phyloP scores from a whole-genome alignment of 1,140 invertebrate species.

The Tetraneura akinire region DNA sequence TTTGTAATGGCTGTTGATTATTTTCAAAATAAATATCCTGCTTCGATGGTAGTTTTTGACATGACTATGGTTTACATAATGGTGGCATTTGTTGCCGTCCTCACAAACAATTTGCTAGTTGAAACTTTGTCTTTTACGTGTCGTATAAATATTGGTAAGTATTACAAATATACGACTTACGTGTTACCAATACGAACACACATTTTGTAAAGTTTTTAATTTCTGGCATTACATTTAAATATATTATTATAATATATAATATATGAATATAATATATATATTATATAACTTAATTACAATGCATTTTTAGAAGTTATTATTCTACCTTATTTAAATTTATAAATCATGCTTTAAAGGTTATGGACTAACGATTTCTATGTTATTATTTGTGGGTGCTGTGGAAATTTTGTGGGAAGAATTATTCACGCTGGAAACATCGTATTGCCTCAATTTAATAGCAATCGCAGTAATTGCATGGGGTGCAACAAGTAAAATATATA shows the following conservation, averaged over 20 bases:
- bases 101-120: slow-evolving; percentile 82
- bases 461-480: slow-evolving; percentile 84
- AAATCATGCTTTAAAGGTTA: slow-evolving; percentile 67
- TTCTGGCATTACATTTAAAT: too few relatives aligned
- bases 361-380: slow-evolving; percentile 75
- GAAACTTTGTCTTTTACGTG: slow-evolving; percentile 79
- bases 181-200: neutral
- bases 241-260: too few relatives aligned
- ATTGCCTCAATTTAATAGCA: slow-evolving; percentile 79
- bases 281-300: neutral
- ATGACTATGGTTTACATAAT: slow-evolving; percentile 89
- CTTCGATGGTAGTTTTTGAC: slow-evolving; percentile 83
- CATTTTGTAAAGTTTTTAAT: too few relatives aligned
- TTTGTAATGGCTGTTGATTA: slow-evolving; percentile 90
- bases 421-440: slow-evolving; percentile 72
- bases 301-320: neutral
- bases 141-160: slow-evolving; percentile 81
- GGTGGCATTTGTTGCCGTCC: slow-evolving; percentile 81
- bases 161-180: neutral
- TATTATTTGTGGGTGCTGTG: slow-evolving; percentile 80
- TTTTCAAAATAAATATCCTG: slow-evolving; percentile 80
- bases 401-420: slow-evolving; percentile 78
- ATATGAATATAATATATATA: too few relatives aligned
- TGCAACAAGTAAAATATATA: slow-evolving; percentile 70
- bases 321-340: too few relatives aligned